Base-by-base conservation (phyloP, 2,888 invertebrate species). In the Desoria tigrina region DNA sequence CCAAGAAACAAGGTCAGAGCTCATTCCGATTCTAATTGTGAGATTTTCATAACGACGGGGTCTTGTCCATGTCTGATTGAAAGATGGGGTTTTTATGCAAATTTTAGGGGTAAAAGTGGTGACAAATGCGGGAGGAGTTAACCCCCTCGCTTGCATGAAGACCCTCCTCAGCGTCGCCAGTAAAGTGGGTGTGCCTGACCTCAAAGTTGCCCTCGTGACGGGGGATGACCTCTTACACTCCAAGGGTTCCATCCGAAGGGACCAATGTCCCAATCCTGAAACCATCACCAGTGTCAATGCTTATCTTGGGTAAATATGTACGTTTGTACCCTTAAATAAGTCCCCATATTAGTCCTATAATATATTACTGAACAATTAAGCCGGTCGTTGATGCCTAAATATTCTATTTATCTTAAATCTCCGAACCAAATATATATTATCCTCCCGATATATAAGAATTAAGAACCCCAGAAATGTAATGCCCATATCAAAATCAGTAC, bases 51-150 rank as follows among this genome's bases (percentile, higher is more conserved):
- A n/a, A n/a, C n/a, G n/a, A n/a, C n/a, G n/a, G n/a, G n/a, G n/a
- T n/a, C n/a, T n/a, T n/a, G n/a, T n/a, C n/a, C n/a, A n/a, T n/a
- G n/a, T n/a, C n/a, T n/a, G n/a, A n/a, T n/a, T n/a, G n/a, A n/a
- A n/a, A 11, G 39, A 9, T 39, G 39, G 39, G 39, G 9, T 11
- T 39, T 39, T 39, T 39, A 39, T 39, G 39, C 39, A 16, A 11
- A 11, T 39, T 16, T 4, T 63, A 82, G 82, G 82, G 37, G 79
- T 83, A 14, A 78, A 79, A 45, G 79, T 83, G 14, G 77, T 83
- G 14, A 80, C 81, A 61, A 83, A 83, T 79, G 83, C 82, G 59
- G 83, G 83, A 16, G 83, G 83, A 28, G 80, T 83, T 37, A 83
- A 83, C 70, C 82, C 82, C 16, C 69, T 72, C n/a, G 77, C 79